Percentiles rank a stretch among this genome's conserved stretches.
These are phyloP conservation scores for Mesocentrotus franciscanus DNA, from an alignment of 53 echinoderm and acorn worm species.

Conservation along the genomic window DNA sequence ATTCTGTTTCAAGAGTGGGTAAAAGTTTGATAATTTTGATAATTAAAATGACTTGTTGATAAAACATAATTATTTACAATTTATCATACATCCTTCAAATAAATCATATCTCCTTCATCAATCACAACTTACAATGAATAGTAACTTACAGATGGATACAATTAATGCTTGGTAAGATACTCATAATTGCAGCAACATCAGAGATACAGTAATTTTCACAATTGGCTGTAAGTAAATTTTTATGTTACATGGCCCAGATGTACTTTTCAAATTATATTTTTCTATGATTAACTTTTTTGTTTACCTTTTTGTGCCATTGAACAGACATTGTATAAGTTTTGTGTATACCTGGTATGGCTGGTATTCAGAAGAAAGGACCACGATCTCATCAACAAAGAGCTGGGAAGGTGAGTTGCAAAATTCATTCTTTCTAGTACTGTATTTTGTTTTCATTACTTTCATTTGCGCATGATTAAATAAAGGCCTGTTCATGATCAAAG, in stretches of 20 bases:
- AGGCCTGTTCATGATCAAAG: background rate
- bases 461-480: background rate
- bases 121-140: no score
- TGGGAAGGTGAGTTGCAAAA: slow-evolving; percentile 81
- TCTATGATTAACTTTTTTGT: background rate
- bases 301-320: background rate
- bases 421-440: background rate
- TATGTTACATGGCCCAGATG: background rate
- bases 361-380: slow-evolving; percentile 95
- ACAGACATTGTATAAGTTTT: slow-evolving; percentile 95
- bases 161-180: no score
- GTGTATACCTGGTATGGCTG: slow-evolving; percentile 96
- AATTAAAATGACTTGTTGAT: background rate
- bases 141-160: no score
- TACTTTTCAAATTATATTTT: background rate
- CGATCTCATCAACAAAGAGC: slow-evolving; percentile 95
- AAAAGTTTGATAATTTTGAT: background rate
- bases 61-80: no score
- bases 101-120: no score
- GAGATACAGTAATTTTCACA: no score
- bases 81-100: no score
- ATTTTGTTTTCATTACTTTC: background rate
- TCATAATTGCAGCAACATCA: no score
- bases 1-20: background rate
- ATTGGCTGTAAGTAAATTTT: background rate